Conservation (phyloP, 2,113 vertebrate species). For the Tricholaema leucomelas region DNA sequence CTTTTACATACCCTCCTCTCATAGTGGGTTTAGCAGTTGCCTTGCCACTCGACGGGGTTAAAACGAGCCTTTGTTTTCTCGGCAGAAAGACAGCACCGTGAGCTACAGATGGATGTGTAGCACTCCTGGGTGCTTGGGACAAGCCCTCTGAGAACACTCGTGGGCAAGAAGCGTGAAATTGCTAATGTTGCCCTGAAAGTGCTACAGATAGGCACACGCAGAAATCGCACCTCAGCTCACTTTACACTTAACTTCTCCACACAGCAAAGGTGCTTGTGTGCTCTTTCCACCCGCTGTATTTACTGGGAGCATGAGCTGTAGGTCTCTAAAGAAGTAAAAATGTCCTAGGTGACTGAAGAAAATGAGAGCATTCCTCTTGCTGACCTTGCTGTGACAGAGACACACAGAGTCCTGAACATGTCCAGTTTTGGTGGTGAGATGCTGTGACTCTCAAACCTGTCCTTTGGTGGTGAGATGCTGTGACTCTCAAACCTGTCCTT, state of each 20-base stretch:
- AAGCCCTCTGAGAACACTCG: neutral
- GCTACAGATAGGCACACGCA: neutral
- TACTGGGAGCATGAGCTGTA: neutral
- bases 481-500: neutral
- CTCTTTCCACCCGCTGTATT: neutral
- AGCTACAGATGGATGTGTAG: neutral
- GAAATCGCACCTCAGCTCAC: neutral
- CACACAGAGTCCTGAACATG: rapidly evolving
- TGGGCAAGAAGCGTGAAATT: neutral
- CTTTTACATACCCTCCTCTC: neutral
- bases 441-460: neutral
- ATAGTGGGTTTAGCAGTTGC: neutral
- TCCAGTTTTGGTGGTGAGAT: rapidly evolving
- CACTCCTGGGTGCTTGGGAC: neutral
- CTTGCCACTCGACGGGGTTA: neutral
- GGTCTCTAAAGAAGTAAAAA: neutral
- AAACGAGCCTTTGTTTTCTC: neutral
- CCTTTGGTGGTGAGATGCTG: neutral
- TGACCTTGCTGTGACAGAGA: neutral
- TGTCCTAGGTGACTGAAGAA: neutral
- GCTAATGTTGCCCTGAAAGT: neutral
- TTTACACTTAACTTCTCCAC: neutral
- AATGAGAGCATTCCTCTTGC: neutral
- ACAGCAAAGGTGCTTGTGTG: neutral
- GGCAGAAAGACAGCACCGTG: neutral